Conservation (phyloP, 2,797 vertebrate genomes). For the Pseudotriccus pelzelni region DNA sequence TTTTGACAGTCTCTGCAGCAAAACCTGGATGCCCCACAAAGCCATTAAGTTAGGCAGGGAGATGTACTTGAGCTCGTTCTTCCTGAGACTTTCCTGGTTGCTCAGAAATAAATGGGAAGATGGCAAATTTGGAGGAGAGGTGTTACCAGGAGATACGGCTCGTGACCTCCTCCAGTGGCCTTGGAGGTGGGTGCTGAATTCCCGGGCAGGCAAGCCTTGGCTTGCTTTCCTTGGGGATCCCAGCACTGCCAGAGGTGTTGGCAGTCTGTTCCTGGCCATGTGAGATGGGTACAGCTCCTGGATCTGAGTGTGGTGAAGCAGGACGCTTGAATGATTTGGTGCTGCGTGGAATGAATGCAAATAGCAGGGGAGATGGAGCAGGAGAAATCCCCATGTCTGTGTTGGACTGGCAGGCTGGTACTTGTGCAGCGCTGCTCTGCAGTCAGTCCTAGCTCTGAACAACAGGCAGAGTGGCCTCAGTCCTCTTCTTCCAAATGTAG, state of each 20-base stretch:
- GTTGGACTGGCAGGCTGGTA: not conserved
- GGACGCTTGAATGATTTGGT: not conserved
- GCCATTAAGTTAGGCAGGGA: not conserved
- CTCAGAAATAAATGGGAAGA: not conserved
- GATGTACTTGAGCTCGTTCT: not conserved
- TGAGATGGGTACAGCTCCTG: not conserved
- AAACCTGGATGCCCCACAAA: not conserved
- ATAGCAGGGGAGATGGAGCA: not conserved
- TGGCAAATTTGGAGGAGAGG: not conserved
- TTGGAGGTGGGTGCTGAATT: not conserved
- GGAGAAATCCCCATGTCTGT: not conserved
- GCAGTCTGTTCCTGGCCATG: not conserved
- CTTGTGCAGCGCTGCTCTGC: not conserved
- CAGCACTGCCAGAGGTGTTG: not conserved
- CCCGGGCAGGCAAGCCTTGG: not conserved
- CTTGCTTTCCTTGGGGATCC: not conserved
- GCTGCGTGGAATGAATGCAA: not conserved
- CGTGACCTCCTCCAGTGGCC: not conserved
- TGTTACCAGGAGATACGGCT: not conserved
- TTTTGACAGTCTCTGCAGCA: not conserved
- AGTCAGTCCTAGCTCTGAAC: not conserved
- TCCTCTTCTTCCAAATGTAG: not conserved
- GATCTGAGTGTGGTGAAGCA: not conserved
- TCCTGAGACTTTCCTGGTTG: not conserved
- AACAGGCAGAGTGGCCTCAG: not conserved